Conservation (phyloP, 1,140 invertebrate genomes). For the Caenorhabditis remanei region DNA sequence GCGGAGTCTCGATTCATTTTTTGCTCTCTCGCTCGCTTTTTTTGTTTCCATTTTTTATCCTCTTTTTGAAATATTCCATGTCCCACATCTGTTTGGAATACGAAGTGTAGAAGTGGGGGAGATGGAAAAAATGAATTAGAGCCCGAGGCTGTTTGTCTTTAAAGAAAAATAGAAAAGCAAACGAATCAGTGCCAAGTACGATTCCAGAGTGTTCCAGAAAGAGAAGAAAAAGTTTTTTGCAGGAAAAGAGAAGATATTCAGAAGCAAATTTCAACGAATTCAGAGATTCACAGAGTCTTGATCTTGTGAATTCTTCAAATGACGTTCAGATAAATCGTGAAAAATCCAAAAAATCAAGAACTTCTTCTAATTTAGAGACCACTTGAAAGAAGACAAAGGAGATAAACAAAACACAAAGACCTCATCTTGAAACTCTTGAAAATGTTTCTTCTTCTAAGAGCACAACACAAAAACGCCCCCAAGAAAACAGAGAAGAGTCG, state of each 20-base stretch:
- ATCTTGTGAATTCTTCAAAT: too few species aligned
- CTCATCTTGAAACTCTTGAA: constrained; percentile 4
- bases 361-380: not conserved
- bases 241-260: not conserved
- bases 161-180: not conserved
- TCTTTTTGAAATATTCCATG: not conserved
- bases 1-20: not conserved
- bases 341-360: constrained; percentile 10
- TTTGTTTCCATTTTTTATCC: not conserved
- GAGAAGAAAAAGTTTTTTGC: not conserved
- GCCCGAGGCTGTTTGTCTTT: not conserved
- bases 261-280: too few species aligned
- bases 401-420: constrained; percentile 46
- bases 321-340: too few species aligned
- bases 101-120: not conserved
- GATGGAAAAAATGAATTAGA: constrained; percentile 40
- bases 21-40: not conserved
- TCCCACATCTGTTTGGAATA: not conserved
- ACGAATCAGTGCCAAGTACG: not conserved
- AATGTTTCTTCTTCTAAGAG: not conserved
- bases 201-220: not conserved
- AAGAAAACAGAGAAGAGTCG: not conserved
- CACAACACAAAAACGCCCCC: constrained; percentile 16
- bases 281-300: not conserved
- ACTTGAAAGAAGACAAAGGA: not conserved